These are phyloP conservation scores for Sturnira hondurensis DNA, from an alignment of 2,113 vertebrate species.

Conservation along the genomic window DNA sequence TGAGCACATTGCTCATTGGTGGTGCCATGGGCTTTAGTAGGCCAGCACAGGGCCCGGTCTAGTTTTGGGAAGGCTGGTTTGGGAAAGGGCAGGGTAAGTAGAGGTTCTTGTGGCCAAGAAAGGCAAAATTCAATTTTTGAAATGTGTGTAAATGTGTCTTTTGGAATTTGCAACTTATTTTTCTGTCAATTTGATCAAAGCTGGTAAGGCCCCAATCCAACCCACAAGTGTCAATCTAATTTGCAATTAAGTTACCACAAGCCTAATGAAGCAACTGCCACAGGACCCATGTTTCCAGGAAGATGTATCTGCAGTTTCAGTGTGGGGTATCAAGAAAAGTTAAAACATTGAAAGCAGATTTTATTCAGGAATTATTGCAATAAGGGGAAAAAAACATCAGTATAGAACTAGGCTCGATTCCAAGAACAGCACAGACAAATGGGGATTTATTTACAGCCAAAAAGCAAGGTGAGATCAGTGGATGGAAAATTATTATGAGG, in stretches of 20 bases:
- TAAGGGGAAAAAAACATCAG: not conserved
- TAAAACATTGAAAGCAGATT: not conserved
- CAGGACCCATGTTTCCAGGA: not conserved
- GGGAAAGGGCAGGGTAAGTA: not conserved
- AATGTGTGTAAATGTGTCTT: not conserved
- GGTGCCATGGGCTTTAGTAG: not conserved
- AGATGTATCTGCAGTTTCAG: not conserved
- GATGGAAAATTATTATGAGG: not conserved
- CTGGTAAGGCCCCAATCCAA: not conserved
- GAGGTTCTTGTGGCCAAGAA: not conserved
- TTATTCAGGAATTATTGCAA: not conserved
- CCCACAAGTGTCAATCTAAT: not conserved
- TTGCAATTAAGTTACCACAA: not conserved
- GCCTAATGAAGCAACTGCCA: too few relatives aligned
- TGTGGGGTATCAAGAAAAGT: not conserved
- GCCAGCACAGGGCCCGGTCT: not conserved
- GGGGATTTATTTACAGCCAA: not conserved
- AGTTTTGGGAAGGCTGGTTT: not conserved
- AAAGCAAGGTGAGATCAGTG: not conserved
- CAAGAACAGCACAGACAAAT: not conserved
- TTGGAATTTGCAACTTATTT: not conserved
- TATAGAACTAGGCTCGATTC: not conserved
- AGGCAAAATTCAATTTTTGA: not conserved
- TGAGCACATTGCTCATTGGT: not conserved
- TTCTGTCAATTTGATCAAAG: not conserved